Conservation (phyloP, 2,113 vertebrate genomes). For the Diphyllodes magnificus region DNA sequence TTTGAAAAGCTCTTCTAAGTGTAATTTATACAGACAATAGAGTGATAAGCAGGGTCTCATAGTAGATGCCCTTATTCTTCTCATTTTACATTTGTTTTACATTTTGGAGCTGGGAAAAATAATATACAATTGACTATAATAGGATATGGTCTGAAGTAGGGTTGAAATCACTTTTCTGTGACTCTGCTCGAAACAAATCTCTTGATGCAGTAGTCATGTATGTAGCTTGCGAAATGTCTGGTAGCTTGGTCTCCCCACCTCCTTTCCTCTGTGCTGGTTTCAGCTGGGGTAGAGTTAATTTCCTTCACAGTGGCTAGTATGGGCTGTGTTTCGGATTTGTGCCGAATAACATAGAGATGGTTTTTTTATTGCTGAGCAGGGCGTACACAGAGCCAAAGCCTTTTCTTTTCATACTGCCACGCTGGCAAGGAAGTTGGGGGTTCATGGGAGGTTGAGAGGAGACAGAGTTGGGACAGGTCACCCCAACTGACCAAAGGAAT, state of each 20-base stretch:
- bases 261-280: background rate
- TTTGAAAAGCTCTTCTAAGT: conserved; percentile 40
- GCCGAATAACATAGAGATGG: background rate
- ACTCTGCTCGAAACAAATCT: background rate
- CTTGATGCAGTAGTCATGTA: background rate
- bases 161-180: background rate
- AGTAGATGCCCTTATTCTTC: conserved; percentile 30
- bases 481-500: background rate
- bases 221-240: background rate
- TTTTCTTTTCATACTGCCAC: background rate
- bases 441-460: background rate
- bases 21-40: conserved; percentile 31
- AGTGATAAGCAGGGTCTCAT: conserved; percentile 14
- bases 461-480: background rate
- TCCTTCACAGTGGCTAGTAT: background rate
- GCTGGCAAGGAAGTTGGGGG: background rate
- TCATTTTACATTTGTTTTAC: conserved; percentile 13
- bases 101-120: conserved; percentile 28
- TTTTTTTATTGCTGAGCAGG: background rate
- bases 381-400: background rate
- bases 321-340: background rate
- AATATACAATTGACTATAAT: background rate
- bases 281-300: background rate
- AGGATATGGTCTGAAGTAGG: background rate
- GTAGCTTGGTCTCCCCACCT: background rate